A percentile compares a stretch with the other conserved stretches of the same genome.
Evolutionary conservation across 2,113 vertebrate species (phyloP).

Genomic region (Kryptolebias marmoratus): DNA sequence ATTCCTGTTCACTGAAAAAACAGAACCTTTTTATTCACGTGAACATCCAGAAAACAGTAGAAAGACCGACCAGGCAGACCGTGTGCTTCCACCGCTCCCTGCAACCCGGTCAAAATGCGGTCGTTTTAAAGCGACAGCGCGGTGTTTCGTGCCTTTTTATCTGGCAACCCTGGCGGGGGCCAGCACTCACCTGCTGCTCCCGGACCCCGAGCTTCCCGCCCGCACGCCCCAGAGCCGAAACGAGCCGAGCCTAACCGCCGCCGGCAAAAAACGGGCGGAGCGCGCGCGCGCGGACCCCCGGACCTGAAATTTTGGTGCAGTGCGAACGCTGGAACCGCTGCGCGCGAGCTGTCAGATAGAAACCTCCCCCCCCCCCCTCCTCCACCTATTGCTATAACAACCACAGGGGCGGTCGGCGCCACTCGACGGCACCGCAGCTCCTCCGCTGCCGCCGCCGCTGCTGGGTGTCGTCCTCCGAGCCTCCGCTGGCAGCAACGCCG

Average conservation of each 20-base stretch:
- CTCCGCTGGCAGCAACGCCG: slow-evolving; percentile 35
- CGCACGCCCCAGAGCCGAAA: slow-evolving; percentile 25
- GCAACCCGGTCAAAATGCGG: too few species aligned
- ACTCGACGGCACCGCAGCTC: slow-evolving; percentile 44
- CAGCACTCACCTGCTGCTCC: neutral
- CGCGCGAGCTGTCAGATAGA: slow-evolving; percentile 55
- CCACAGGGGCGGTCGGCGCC: slow-evolving; percentile 69
- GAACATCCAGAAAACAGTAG: too few species aligned
- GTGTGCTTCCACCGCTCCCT: too few species aligned
- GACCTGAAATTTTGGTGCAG: slow-evolving; percentile 85
- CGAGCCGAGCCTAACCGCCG: too few species aligned
- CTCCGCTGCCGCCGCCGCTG: slow-evolving; percentile 12
- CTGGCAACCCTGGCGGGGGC: neutral
- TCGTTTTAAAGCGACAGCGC: too few species aligned
- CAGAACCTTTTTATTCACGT: too few species aligned
- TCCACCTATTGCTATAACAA: slow-evolving; percentile 81
- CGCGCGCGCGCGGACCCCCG: neutral
- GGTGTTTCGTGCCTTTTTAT: too few species aligned
- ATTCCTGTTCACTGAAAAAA: too few species aligned
- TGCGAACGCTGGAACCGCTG: slow-evolving; percentile 85
- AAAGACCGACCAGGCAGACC: too few species aligned
- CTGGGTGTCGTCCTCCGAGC: slow-evolving; percentile 31
- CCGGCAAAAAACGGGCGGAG: too few species aligned
- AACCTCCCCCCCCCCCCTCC: slow-evolving; percentile 47
- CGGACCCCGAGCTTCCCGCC: neutral